Conservation (phyloP, 2,888 invertebrate genomes). For the Scotopteryx bipunctaria region DNA sequence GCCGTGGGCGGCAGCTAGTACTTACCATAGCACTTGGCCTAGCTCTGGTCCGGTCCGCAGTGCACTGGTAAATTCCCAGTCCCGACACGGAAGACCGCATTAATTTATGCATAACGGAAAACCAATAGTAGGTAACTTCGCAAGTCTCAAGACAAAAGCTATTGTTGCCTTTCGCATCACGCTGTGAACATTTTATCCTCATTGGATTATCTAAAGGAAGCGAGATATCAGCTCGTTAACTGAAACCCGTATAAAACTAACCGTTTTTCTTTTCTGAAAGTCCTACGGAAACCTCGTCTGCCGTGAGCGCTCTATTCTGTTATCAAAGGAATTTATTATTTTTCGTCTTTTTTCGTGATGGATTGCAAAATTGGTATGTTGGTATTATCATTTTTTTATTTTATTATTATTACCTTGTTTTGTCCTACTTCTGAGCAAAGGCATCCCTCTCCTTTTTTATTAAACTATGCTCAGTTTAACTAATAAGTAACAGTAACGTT, state of each 20-base stretch:
- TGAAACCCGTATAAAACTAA: slow-evolving; percentile 52
- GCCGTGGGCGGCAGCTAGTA: not conserved
- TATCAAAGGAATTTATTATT: not conserved
- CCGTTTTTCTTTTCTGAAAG: slow-evolving; percentile 24
- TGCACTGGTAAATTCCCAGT: slow-evolving; percentile 10
- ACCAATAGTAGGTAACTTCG: slow-evolving; percentile 4
- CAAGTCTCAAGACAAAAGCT: slow-evolving; percentile 23
- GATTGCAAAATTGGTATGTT: slow-evolving; percentile 39
- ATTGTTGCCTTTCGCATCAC: slow-evolving; percentile 30
- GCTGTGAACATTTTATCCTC: slow-evolving; percentile 46
- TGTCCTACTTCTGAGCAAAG: too few species aligned
- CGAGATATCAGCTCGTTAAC: slow-evolving; percentile 46
- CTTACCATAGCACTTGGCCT: not conserved
- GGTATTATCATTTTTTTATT: slow-evolving; percentile 8
- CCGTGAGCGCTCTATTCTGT: slow-evolving; percentile 12
- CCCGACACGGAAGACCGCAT: slow-evolving; percentile 19
- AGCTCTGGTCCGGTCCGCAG: not conserved
- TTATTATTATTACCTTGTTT: not conserved
- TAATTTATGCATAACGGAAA: slow-evolving; percentile 24
- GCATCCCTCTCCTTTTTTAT: too few species aligned
- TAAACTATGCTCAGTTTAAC: too few species aligned
- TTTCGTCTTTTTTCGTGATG: slow-evolving; percentile 38
- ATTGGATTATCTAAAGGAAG: slow-evolving; percentile 59
- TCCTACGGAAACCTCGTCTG: slow-evolving; percentile 16
- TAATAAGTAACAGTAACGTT: too few species aligned